These are phyloP conservation scores for Latrodectus hesperus DNA, from an alignment of 2,888 invertebrate genomes.

Conservation along the genomic window DNA sequence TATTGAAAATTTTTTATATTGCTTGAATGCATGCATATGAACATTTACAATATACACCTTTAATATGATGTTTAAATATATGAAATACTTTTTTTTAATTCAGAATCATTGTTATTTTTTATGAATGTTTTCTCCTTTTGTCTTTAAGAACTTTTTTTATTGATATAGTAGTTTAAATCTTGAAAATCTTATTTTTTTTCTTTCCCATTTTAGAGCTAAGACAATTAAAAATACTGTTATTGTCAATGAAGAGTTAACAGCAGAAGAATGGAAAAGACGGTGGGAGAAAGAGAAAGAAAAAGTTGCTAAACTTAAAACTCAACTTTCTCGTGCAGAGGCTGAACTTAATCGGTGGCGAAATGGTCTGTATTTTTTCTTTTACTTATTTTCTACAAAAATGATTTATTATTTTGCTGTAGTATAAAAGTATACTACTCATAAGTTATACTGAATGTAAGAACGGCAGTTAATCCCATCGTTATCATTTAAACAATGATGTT, in stretches of 20 bases:
- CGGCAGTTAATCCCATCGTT: no score
- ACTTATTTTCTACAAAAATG: no score
- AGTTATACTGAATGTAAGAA: no score
- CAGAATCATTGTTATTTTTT: not conserved
- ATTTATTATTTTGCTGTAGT: no score
- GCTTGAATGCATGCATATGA: no score
- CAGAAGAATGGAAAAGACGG: slow-evolving; percentile 99
- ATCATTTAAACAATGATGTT: no score
- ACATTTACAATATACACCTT: not conserved
- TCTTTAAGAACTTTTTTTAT: no score
- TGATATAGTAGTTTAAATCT: no score
- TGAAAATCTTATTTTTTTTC: no score
- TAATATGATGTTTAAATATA: not conserved
- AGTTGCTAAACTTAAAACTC: slow-evolving; percentile 89
- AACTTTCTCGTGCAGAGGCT: slow-evolving; percentile 91
- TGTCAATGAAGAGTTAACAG: slow-evolving; percentile 99
- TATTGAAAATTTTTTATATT: no score
- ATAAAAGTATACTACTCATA: no score
- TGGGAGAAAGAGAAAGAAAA: slow-evolving; percentile 99
- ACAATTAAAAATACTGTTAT: slow-evolving; percentile 99
- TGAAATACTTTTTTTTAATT: not conserved
- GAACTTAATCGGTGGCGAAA: slow-evolving; percentile 93
- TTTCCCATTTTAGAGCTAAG: slow-evolving; percentile 82
- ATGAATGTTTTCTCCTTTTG: no score
- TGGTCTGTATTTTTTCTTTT: slow-evolving; percentile 66